phyloP scores from a whole-genome alignment of 1,140 invertebrate genomes.

The Lepidurus arcticus region DNA sequence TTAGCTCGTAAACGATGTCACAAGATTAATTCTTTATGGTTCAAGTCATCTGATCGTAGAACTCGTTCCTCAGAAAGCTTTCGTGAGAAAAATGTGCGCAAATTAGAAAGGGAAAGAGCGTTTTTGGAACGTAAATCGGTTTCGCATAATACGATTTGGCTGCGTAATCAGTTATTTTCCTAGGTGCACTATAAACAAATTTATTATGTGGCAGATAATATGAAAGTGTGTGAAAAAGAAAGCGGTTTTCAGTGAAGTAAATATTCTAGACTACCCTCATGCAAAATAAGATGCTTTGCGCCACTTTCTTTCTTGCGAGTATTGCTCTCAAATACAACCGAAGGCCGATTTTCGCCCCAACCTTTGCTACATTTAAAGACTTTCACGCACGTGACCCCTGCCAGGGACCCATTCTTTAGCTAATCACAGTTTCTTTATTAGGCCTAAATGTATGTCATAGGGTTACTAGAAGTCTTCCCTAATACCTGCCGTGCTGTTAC shows the following conservation, averaged over 20 bases:
- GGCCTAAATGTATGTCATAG: background rate
- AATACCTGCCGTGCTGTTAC: background rate
- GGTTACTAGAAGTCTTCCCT: background rate
- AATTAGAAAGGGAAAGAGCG: no score
- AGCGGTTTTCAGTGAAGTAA: background rate
- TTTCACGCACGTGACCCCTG: background rate
- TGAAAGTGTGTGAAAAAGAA: conserved; percentile 16
- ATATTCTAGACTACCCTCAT: background rate
- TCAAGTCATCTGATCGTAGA: no score
- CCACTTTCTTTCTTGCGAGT: conserved; percentile 3
- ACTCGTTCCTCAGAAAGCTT: no score
- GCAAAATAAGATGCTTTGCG: background rate
- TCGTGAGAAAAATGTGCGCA: no score
- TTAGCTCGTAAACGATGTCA: no score
- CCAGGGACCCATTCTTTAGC: background rate
- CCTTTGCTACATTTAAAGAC: background rate
- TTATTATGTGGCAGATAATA: background rate
- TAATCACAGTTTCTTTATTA: background rate
- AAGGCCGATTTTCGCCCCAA: background rate
- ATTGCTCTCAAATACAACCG: background rate
- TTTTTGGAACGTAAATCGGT: no score
- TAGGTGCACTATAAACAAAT: background rate
- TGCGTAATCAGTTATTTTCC: background rate
- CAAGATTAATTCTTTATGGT: no score
- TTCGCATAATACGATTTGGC: background rate